A percentile compares a stretch with the other conserved stretches of the same genome.
These are phyloP conservation scores for Deilephila porcellus DNA, from an alignment of 2,888 invertebrate species.

Conservation along the genomic window DNA sequence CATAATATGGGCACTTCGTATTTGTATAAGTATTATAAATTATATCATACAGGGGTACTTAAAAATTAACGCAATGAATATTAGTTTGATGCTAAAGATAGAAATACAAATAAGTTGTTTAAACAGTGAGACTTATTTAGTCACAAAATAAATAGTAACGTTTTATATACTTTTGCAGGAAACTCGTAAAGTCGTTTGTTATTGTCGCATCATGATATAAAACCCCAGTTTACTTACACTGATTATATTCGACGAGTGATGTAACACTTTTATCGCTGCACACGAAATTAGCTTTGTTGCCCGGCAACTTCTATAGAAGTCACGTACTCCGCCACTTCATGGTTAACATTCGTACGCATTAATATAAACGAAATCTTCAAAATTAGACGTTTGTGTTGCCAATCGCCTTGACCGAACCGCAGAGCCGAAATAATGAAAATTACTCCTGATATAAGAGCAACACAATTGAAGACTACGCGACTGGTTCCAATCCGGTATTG, in stretches of 20 bases:
- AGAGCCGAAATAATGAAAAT: conserved; percentile 53
- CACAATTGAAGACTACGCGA: conserved; percentile 54
- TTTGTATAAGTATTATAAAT: too few species aligned
- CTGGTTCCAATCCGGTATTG: conserved; percentile 64
- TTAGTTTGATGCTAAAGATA: conserved; percentile 31
- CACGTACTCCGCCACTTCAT: conserved; percentile 22
- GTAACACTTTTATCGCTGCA: conserved; percentile 57
- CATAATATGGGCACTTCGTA: too few species aligned
- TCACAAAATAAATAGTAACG: conserved; percentile 62
- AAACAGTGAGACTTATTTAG: conserved; percentile 45
- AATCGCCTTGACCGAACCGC: conserved; percentile 53
- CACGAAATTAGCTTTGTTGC: conserved; percentile 47
- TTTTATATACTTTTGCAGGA: conserved; percentile 54
- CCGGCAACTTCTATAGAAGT: conserved; percentile 38
- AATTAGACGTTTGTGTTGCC: conserved; percentile 34
- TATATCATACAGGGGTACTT: not conserved
- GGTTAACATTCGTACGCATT: conserved; percentile 10
- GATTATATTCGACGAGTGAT: conserved; percentile 66
- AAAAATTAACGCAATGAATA: conserved; percentile 23
- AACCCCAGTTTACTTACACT: conserved; percentile 62
- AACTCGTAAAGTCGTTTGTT: conserved; percentile 60
- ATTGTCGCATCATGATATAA: conserved; percentile 60
- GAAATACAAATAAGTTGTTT: conserved; percentile 24
- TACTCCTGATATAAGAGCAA: conserved; percentile 49
- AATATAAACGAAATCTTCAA: conserved; percentile 32